Evolutionary conservation across 2,797 vertebrate species (phyloP).

Genomic region (Thamnophis elegans): DNA sequence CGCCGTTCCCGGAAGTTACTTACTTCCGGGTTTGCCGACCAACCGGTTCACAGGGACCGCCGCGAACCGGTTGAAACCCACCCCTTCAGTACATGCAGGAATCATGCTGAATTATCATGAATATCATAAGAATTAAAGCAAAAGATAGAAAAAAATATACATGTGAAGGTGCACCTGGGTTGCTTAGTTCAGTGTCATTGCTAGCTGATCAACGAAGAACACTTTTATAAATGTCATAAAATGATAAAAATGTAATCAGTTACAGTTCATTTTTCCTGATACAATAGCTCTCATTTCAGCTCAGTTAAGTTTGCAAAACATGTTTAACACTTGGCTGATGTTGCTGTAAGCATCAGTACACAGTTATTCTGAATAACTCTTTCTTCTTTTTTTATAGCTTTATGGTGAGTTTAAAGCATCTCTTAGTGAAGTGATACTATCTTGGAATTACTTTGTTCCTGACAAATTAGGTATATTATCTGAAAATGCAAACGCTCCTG

Average conservation of each 20-base stretch:
- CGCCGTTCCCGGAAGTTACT: too few species aligned
- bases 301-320: not conserved
- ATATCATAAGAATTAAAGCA: not conserved
- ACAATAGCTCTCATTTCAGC: not conserved
- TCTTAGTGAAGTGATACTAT: constrained; percentile 86
- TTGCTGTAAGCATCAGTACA: not conserved
- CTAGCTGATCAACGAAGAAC: not conserved
- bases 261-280: not conserved
- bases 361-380: not conserved
- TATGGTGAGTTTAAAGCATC: constrained; percentile 82
- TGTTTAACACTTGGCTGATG: not conserved
- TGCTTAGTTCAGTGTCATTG: not conserved
- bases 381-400: constrained; percentile 70
- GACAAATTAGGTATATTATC: constrained; percentile 83
- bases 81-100: not conserved
- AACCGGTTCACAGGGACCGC: too few species aligned
- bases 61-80: too few species aligned
- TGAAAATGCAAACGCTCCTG: constrained; percentile 67
- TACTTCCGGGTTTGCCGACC: too few species aligned
- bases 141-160: not conserved
- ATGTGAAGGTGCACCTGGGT: not conserved
- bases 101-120: not conserved
- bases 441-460: constrained; percentile 86
- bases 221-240: not conserved
- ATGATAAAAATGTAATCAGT: not conserved